phyloP scores from a whole-genome alignment of 2,113 vertebrate species.

The Elachura formosa region DNA sequence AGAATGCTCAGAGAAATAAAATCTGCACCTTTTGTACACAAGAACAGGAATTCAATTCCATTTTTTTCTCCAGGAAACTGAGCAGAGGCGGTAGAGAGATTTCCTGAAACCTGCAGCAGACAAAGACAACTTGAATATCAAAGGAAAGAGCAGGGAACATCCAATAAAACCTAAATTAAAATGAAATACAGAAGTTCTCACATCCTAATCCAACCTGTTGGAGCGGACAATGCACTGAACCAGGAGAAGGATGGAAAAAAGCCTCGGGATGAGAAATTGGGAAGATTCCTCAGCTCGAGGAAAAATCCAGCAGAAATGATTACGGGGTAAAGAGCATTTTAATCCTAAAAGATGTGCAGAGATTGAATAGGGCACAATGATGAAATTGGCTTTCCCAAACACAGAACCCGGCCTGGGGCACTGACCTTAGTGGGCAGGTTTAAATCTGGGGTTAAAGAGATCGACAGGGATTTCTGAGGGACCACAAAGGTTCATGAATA shows the following conservation, averaged over 20 bases:
- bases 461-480: neutral
- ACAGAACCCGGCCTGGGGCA: accelerated
- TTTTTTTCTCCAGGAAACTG: neutral
- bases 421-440: neutral
- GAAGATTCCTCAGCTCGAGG: neutral
- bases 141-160: neutral
- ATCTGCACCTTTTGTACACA: neutral
- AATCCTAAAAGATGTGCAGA: neutral
- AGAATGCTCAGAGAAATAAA: neutral
- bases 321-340: accelerated
- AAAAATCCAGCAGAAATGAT: accelerated
- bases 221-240: accelerated
- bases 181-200: neutral
- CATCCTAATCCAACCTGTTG: neutral
- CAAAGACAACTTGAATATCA: neutral
- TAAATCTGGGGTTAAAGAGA: neutral
- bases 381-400: neutral
- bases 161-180: neutral
- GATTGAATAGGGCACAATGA: neutral
- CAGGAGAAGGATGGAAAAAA: neutral
- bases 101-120: neutral
- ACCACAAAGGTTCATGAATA: neutral
- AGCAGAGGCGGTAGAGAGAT: neutral
- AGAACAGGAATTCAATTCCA: neutral
- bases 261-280: accelerated